Evolutionary conservation across 2,113 vertebrate genomes (phyloP), one percentile per base, ranked within the genome.

Genomic region (Anolis carolinensis): DNA sequence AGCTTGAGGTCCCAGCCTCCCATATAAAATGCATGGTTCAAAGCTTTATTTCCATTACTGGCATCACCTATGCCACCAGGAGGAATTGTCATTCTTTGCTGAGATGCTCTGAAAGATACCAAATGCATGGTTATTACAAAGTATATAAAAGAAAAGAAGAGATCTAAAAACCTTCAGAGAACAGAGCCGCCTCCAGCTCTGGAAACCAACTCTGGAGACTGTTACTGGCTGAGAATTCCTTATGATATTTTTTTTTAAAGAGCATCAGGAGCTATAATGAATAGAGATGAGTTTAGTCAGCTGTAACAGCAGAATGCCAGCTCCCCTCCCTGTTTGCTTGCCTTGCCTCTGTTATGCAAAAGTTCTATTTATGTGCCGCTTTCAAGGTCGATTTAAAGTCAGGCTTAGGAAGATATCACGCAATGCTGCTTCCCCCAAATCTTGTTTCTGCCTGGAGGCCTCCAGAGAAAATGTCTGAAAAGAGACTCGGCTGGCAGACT

Each of bases 321-420:
- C 36, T 63, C 63, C 34, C 77, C 73, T 59, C 36, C 34, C 16
- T 30, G 52, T 74, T 74, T 63, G 52, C 52, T 34, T 83, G 71
- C 52, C 75, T 79, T 72, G 55, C 10, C 72, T 65, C 84, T 73
- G 77, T 86, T 86, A 63, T 86, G 77, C 77, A 80, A 86, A 80
- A 62, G 68, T 62, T 86, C 52, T 80, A 65, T 80, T 86, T 86
- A 72, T 80, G 50, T 79, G 77, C 68, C 25, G 27, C 84, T 86
- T 80, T 86, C 68, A 86, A 86, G 84, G 84, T 79, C 50, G n/a
- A 71, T 72, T 72, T 79, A 71, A 86, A 86, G 76, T 44, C 76
- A 79, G 50, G 6, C 67, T 85, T 62, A 39, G 77, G 18, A 72
- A 86, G 67, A 73, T 25, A 63, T 50, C 52, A 73, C 30, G 52